These are phyloP conservation scores for Macrosteles quadrilineatus DNA, from an alignment of 1,140 invertebrate species.

Conservation along the genomic window DNA sequence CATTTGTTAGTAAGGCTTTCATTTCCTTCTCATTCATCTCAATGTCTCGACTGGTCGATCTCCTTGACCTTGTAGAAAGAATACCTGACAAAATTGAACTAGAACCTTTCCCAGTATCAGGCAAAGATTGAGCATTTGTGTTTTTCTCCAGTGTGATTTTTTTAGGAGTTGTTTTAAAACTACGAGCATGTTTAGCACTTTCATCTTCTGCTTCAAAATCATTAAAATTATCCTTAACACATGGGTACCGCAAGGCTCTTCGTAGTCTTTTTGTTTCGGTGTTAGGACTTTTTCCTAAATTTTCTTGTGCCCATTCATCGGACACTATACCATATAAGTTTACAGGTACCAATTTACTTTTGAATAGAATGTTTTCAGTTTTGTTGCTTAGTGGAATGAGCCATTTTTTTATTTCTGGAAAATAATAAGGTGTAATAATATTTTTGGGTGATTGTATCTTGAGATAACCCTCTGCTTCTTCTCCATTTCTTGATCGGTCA, in stretches of 20 bases:
- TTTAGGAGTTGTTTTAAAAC: too few species aligned
- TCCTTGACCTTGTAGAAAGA: not conserved
- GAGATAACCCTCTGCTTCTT: too few species aligned
- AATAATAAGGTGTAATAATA: too few species aligned
- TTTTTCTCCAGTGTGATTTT: too few species aligned
- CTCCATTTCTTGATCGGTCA: too few species aligned
- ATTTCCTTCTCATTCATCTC: not conserved
- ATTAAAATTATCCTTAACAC: not conserved
- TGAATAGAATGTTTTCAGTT: not conserved
- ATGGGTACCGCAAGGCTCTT: not conserved
- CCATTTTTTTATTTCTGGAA: not conserved
- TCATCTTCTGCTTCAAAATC: slow-evolving; percentile 1
- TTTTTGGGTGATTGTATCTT: too few species aligned
- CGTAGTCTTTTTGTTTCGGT: not conserved
- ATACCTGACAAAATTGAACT: not conserved
- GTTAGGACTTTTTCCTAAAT: not conserved
- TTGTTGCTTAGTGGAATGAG: not conserved
- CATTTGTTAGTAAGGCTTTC: not conserved
- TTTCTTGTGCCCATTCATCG: slow-evolving; percentile 1
- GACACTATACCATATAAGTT: not conserved
- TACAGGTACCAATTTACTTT: not conserved
- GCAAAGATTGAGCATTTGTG: too few species aligned
- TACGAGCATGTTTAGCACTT: not conserved
- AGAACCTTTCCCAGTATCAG: not conserved
- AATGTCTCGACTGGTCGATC: not conserved